Base-by-base conservation (phyloP, 1,140 invertebrate species). In the Euschistus heros region DNA sequence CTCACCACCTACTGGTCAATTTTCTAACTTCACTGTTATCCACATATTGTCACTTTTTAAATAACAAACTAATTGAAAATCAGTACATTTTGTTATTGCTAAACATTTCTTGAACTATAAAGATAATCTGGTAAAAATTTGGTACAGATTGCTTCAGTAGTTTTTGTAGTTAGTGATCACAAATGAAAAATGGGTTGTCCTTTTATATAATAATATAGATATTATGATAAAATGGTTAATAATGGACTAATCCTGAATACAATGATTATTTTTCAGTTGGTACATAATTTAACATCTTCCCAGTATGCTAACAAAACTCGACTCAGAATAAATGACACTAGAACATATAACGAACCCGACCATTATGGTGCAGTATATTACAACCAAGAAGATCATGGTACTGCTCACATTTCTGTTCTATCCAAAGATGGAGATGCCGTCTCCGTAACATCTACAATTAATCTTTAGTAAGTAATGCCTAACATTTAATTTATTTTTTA, bases 391-490 rank as follows among this genome's bases (percentile, higher is more conserved):
- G 87, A 93, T 74, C 81, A 88, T 66, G 94, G 95, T 22, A 98
- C 95, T 0, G 84, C 93, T 0, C 94, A 98, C 73, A 81, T 97
- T 26, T 91, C 89, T 2, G 82, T 98, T 24, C 75, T 98, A 47
- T 86, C 85, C 10, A 79, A 81, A 0, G 85, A 93, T 75, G 95
- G 96, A 0, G 90, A 95, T 79, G 96, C 94, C 17, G 90, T 98
- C 15, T 86, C 92, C 1, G 84, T 92, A 27, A 98, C 95, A 2
- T 92, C 89, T 70, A 94, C 92, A 7, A 83, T 98, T 17, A 97
- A 98, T 77, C 80, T 83, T 30, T 86, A 89, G 94, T 97, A 83
- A 85, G 86, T 82, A 54, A 60, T n/a, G n/a, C n/a, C 8, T 30
- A 7, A 26, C 26, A n/a, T n/a, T n/a, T n/a, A n/a, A n/a, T 30